phyloP scores from a whole-genome alignment of 2,888 invertebrate species.

The Temnothorax ravouxi region DNA sequence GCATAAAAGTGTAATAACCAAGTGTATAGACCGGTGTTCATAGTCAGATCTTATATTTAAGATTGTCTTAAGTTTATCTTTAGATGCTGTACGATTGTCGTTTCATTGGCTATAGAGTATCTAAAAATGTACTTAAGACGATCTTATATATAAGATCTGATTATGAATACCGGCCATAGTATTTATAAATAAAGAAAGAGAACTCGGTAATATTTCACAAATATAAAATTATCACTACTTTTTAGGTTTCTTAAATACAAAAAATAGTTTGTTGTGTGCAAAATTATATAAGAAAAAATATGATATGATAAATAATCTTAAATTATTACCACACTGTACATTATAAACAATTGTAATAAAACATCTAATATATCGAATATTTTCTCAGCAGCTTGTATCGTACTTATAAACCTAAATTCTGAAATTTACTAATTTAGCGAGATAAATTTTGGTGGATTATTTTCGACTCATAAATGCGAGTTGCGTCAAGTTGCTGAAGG shows the following conservation, averaged over 20 bases:
- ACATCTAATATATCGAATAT: neutral
- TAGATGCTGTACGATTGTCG: too few species aligned
- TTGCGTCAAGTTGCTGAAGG: constrained; percentile 33
- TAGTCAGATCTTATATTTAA: too few species aligned
- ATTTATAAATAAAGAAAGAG: neutral
- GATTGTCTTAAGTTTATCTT: too few species aligned
- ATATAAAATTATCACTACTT: neutral
- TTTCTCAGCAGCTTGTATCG: constrained; percentile 6
- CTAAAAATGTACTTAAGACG: too few species aligned
- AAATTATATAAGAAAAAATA: too few species aligned
- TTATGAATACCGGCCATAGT: neutral
- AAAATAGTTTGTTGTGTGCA: neutral
- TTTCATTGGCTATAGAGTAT: too few species aligned
- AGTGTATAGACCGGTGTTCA: too few species aligned
- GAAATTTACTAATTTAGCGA: constrained; percentile 7
- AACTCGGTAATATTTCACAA: neutral
- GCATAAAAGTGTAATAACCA: neutral
- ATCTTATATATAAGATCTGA: too few species aligned
- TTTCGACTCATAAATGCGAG: constrained; percentile 37
- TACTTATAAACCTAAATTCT: neutral
- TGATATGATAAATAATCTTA: neutral
- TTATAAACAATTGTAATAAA: neutral
- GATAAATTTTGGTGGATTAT: constrained; percentile 37
- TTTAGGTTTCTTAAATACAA: neutral
- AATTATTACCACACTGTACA: neutral